Evolutionary conservation across 2,797 vertebrate genomes (phyloP), one percentile per base, ranked within the genome.

Genomic region (Cyclopterus lumpus): DNA sequence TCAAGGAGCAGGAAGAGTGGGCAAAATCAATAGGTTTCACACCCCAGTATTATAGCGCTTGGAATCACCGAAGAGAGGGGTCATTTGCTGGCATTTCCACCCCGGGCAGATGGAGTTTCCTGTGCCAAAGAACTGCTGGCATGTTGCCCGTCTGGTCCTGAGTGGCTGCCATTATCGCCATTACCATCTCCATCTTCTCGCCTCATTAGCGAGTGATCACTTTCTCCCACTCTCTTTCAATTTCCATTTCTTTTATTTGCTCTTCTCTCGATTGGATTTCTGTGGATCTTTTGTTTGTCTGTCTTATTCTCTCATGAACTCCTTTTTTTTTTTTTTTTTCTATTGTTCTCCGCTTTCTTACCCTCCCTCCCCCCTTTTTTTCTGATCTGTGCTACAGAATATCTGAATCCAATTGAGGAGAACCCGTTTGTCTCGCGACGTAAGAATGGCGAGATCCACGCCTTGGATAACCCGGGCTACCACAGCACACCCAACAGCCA

Each of bases 381-480:
- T 64, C 65, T 66, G 42, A 67, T 72, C 49, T 70, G 44, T 75
- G 64, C 77, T 82, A 22, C 88, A 99, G 98, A 97, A 89, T 97
- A 97, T 89, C 95, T 97, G 78, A 97, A 97, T 84, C 97, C 97
- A 0, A 96, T 99, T 64, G 97, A 99, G 81, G 98, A 99, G 90
- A 99, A 99, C 83, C 98, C 98, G 0, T 99, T 99, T 71, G 97
- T 99, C 57, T 95, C 96, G 0, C 94, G 97, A 1, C 95, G 96
- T 12, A 99, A 97, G 93, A 98, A 97, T 0, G 96, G 96, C 28
- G 97, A 99, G 79, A 93, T 97, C 53, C 97, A 98, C 16, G 96
- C 96, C 12, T 76, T 99, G 94, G 98, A 99, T 91, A 99, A 98
- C 89, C 97, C 97, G 0, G 97, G 97, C 38, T 99, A 99, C 87